Base-by-base conservation (phyloP, 1,140 invertebrate genomes). In the Tetramorium parvispinum region DNA sequence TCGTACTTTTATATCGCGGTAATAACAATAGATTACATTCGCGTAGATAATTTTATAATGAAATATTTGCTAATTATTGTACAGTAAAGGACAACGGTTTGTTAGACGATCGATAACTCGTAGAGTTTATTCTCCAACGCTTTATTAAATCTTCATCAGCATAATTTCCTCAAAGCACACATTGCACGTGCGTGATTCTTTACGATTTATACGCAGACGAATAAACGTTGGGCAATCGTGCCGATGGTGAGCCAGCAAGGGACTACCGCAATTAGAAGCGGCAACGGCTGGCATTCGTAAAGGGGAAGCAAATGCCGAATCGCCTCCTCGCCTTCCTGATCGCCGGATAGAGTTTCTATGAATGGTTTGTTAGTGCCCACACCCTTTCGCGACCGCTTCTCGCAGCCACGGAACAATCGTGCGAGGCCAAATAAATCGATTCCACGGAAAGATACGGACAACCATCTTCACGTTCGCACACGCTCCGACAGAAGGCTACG, bases 331-430 rank as follows among this genome's bases (percentile, higher is more conserved):
- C 40, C 3, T 57, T 81, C 70, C 93, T 95, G 91, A 16, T 49
- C 43, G 49, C 94, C 91, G 92, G 94, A 91, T 95, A 92, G 86
- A 94, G 94, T 95, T 95, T 95, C 94, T 95, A 95, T 94, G 94
- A 95, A 93, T 95, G 94, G 94, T 95, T 92, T 91, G 92, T 94
- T 87, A 92, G 91, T 93, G 91, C 92, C 92, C 92, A 92, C 93
- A 95, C 92, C 93, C 92, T 94, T 94, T 93, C 86, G 79, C 65
- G 21, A 49, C 75, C 89, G 76, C 86, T 91, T 90, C 88, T 88
- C 51, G 57, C 77, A 86, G 87, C 73, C 51, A 51, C 65, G 55
- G 59, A 37, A 87, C 53, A 57, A 53, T 46, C 27, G 40, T 49
- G 40, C 37, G 3, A 40, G 37, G 18, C 13, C 18, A 46, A 59